Evolutionary conservation across 2,888 invertebrate species (phyloP).

Genomic region (Agrochola macilenta): DNA sequence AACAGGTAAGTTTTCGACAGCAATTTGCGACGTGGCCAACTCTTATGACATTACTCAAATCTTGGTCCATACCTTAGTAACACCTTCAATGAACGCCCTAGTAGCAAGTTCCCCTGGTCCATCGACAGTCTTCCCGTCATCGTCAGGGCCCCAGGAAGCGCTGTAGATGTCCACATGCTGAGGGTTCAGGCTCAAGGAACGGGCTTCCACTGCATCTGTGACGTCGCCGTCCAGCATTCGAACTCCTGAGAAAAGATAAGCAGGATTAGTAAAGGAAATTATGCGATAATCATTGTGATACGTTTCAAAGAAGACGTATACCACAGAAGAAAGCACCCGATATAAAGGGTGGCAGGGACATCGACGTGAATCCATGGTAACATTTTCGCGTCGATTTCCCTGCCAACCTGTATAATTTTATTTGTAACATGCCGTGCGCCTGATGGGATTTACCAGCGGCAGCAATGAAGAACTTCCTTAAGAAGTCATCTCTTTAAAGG

Average conservation of each 20-base stretch:
- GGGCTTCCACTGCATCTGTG: constrained; percentile 99
- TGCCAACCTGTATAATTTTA: too few species aligned
- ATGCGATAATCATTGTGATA: not conserved
- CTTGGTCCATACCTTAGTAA: constrained; percentile 93
- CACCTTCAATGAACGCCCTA: constrained; percentile 98
- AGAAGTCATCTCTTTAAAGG: too few species aligned
- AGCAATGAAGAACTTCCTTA: too few species aligned
- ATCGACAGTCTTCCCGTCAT: constrained; percentile 99
- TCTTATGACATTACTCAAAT: not conserved
- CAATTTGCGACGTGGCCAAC: too few species aligned
- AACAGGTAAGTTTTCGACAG: too few species aligned
- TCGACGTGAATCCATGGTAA: too few species aligned
- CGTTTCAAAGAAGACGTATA: not conserved
- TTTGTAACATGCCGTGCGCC: too few species aligned
- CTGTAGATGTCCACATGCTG: constrained; percentile 99
- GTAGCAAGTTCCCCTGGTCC: constrained; percentile 99
- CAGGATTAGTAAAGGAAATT: not conserved
- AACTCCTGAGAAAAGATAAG: constrained; percentile 92
- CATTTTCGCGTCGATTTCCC: too few species aligned
- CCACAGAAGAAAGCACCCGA: not conserved
- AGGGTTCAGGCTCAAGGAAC: constrained; percentile 97
- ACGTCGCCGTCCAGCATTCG: constrained; percentile 99
- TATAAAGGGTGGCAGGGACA: too few species aligned
- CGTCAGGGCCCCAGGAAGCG: constrained; percentile 99
- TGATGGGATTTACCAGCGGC: too few species aligned